Conservation (phyloP, 2,888 invertebrate genomes). For the Patella caerulea region DNA sequence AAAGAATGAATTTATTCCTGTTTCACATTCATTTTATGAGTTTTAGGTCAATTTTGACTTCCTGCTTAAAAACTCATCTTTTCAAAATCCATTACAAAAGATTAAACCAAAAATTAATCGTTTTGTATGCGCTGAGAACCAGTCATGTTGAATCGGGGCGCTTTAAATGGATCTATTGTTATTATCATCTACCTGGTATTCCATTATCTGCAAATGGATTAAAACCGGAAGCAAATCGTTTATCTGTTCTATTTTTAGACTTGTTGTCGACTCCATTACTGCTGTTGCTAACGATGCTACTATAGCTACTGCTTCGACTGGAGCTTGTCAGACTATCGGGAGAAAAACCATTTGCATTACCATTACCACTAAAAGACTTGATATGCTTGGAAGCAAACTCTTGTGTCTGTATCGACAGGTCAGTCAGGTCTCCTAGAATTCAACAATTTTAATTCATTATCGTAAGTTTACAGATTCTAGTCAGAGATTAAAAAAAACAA, state of each 20-base stretch:
- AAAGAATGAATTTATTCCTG: too few relatives aligned
- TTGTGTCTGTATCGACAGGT: constrained; percentile 65
- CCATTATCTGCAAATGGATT: constrained; percentile 49
- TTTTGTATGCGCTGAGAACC: too few relatives aligned
- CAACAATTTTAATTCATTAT: not conserved
- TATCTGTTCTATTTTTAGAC: constrained; percentile 32
- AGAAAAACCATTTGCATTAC: constrained; percentile 38
- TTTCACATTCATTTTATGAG: too few relatives aligned
- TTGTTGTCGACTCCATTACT: constrained; percentile 38
- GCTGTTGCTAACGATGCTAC: constrained; percentile 63
- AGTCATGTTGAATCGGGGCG: too few relatives aligned
- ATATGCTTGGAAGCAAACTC: constrained; percentile 61
- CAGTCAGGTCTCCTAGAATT: constrained; percentile 58
- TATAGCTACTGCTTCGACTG: constrained; percentile 62
- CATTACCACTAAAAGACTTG: constrained; percentile 36
- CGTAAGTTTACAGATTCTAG: too few relatives aligned
- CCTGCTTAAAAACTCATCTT: too few relatives aligned
- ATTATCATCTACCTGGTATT: constrained; percentile 33
- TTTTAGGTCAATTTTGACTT: too few relatives aligned
- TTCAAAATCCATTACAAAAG: too few relatives aligned
- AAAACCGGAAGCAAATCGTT: constrained; percentile 36
- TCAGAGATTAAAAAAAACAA: too few relatives aligned
- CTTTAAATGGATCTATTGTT: too few relatives aligned
- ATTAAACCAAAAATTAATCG: too few relatives aligned
- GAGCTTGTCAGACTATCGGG: constrained; percentile 52